phyloP scores from a whole-genome alignment of 2,797 vertebrate species.

The Varecia variegata region DNA sequence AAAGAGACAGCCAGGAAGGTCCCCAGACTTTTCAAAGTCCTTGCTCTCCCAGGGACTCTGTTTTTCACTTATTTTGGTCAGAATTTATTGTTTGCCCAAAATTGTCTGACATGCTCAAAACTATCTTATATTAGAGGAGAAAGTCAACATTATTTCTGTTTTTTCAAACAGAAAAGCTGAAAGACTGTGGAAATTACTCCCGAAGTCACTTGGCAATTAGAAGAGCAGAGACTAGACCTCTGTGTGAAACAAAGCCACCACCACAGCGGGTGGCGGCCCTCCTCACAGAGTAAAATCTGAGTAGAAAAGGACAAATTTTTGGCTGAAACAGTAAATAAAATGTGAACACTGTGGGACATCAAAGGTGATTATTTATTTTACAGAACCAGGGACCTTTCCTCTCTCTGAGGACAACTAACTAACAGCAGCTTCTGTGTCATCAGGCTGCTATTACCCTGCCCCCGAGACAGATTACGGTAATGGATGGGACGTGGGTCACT shows the following conservation, averaged over 20 bases:
- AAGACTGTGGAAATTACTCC: not conserved
- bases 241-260: not conserved
- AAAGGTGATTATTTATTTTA: not conserved
- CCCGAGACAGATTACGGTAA: not conserved
- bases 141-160: not conserved
- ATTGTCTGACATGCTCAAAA: not conserved
- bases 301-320: not conserved
- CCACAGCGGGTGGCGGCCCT: accelerated
- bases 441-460: not conserved
- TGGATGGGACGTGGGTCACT: not conserved
- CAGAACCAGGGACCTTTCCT: not conserved
- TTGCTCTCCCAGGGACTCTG: not conserved
- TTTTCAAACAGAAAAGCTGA: not conserved
- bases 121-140: not conserved
- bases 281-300: not conserved
- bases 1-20: not conserved
- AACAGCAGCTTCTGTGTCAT: not conserved
- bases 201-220: not conserved
- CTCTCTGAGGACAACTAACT: not conserved
- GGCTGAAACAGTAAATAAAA: not conserved
- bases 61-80: not conserved
- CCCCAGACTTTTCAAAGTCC: not conserved
- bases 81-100: not conserved
- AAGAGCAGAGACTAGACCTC: not conserved
- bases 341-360: not conserved